Base-by-base conservation (phyloP, 2,888 invertebrate species). In the Arenicola marina region DNA sequence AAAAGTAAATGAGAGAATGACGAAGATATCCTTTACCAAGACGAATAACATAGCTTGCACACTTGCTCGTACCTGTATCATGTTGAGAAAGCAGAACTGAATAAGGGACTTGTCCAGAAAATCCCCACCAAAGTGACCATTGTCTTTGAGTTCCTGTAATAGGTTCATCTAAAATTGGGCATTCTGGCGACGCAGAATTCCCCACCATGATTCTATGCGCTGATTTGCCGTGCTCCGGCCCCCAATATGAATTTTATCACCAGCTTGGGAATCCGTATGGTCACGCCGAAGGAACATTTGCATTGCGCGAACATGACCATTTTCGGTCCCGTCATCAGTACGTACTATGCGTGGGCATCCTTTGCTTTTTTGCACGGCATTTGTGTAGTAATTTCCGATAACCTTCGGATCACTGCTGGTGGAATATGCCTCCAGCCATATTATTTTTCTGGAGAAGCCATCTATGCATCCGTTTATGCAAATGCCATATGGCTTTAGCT, bases 401-500 rank as follows among this genome's bases (percentile, higher is more conserved):
- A 66, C 46, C 21, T 28, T 54, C 3, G 67, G 70, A n/a, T 72
- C 57, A 43, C 59, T 72, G 54, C 55, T 68, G 0, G 68, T 65
- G 24, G 11, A 15, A 18, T 57, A 63, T 2, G 59, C 66, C 29
- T 72, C 56, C 31, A 72, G 26, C 66, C 71, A 72, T n/a, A 70
- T 62, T 24, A 72, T 48, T 24, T 66, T 53, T 24, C 66, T 53
- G 4, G 71, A 67, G 56, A 60, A 72, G 4, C 68, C 67, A 60
- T 72, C 66, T 15, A 70, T 67, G 46, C 66, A 69, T 7, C 71
- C 71, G 51, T 66, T 68, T 29, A 72, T 65, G 43, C 67, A 69
- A 21, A 72, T 61, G 1, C 73, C 70, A 59, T 31, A 73, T 18
- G 67, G 69, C 32, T 66, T 66, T 24, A 69, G 54, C 48, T 72